These are phyloP conservation scores for Bactericera cockerelli DNA, from an alignment of 1,140 invertebrate species.

Conservation along the genomic window DNA sequence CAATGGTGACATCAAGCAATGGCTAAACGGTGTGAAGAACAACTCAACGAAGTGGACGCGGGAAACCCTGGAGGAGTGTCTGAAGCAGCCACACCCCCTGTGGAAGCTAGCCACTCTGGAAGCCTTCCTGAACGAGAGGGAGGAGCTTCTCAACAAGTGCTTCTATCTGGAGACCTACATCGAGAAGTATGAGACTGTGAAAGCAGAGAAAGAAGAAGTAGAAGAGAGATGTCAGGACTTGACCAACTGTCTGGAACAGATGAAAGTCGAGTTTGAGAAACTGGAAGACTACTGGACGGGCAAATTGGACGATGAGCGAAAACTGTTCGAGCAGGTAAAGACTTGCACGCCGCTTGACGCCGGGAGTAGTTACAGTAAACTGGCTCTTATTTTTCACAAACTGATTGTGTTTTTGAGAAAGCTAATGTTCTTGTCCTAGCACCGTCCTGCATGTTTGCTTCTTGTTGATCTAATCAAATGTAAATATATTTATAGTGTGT, in stretches of 20 bases:
- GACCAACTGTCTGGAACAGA: conserved; percentile 50
- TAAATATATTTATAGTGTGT: too few species aligned
- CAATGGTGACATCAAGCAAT: neutral
- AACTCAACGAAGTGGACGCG: conserved; percentile 1
- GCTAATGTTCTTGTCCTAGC: neutral
- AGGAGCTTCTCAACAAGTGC: conserved; percentile 3
- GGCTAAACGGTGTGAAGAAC: neutral
- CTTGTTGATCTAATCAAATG: too few species aligned
- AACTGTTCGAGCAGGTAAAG: conserved; percentile 42
- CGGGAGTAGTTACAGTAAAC: neutral
- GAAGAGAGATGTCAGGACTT: conserved; percentile 43
- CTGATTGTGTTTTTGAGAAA: neutral
- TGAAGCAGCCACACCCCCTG: neutral
- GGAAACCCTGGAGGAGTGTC: conserved; percentile 2
- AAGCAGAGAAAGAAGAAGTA: conserved; percentile 31
- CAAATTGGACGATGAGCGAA: conserved; percentile 61
- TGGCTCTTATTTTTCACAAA: conserved; percentile 10
- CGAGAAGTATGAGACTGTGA: conserved; percentile 17
- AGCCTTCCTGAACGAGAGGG: conserved; percentile 6
- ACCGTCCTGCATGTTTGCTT: too few species aligned
- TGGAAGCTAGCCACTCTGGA: conserved; percentile 10
- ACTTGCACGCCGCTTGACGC: neutral
- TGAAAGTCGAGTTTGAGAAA: conserved; percentile 58
- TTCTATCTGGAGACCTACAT: conserved; percentile 9
- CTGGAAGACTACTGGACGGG: conserved; percentile 71